Evolutionary conservation across 2,797 vertebrate genomes (phyloP).

Genomic region (Anabas testudineus): DNA sequence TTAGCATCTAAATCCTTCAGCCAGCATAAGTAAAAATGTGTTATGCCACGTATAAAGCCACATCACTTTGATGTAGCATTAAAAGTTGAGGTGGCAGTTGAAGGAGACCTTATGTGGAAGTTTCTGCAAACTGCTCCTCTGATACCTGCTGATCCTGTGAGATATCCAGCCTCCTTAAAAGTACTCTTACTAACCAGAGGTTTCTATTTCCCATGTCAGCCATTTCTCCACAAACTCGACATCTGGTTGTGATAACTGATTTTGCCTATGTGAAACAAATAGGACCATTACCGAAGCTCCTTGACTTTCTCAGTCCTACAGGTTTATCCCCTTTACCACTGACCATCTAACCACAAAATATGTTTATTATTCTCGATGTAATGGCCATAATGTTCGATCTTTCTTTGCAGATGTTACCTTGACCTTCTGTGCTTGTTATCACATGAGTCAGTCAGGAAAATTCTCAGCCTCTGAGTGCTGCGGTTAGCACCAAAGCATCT

Average conservation of each 20-base stretch:
- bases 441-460: conserved; percentile 25
- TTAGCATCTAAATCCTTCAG: background rate
- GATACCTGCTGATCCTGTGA: conserved; percentile 7
- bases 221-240: conserved; percentile 2
- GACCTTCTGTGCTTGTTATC: conserved; percentile 32
- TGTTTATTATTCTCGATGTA: conserved; percentile 45
- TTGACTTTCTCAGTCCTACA: background rate
- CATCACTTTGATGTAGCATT: background rate
- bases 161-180: conserved; percentile 13
- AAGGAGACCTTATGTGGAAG: conserved; percentile 23
- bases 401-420: conserved; percentile 41
- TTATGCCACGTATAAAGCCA: background rate
- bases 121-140: conserved; percentile 16
- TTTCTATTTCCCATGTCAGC: conserved; percentile 35
- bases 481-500: conserved; percentile 19
- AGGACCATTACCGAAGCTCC: background rate
- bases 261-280: conserved; percentile 31
- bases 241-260: conserved; percentile 26
- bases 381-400: conserved; percentile 28
- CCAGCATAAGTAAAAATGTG: background rate
- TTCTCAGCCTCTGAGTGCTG: conserved; percentile 3
- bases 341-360: conserved; percentile 36
- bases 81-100: background rate
- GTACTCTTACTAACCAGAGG: conserved; percentile 3
- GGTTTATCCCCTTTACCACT: conserved; percentile 24